Conservation (phyloP, 2,797 vertebrate genomes). For the Naso thynnoides region DNA sequence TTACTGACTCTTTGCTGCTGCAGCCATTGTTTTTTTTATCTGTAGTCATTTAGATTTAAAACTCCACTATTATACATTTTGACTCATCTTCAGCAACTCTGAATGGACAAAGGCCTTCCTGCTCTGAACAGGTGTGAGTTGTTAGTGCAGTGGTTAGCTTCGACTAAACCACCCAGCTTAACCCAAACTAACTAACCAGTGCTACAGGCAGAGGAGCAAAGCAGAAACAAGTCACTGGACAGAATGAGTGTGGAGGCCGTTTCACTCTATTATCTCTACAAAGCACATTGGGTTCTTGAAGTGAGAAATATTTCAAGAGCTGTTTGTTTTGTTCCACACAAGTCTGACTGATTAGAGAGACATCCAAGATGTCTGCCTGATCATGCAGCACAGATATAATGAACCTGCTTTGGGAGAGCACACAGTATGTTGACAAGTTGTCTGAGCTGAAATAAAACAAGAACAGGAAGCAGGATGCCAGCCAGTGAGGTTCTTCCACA, state of each 20-base stretch:
- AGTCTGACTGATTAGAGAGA: conserved; percentile 39
- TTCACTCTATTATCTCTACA: conserved; percentile 40
- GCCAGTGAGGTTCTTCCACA: conserved; percentile 61
- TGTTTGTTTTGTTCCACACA: conserved; percentile 31
- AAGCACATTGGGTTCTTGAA: conserved; percentile 33
- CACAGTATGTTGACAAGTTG: conserved; percentile 57
- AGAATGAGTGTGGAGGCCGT: conserved; percentile 54
- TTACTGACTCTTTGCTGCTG: not conserved
- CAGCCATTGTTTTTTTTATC: not conserved
- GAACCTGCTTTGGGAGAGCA: conserved; percentile 49
- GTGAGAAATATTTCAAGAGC: conserved; percentile 33
- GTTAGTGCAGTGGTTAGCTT: conserved; percentile 42
- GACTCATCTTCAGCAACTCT: not conserved
- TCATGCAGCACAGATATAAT: conserved; percentile 65
- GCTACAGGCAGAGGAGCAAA: conserved; percentile 59
- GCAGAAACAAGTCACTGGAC: conserved; percentile 53
- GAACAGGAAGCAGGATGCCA: conserved; percentile 69
- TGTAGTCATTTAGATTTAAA: not conserved
- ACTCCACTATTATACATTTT: not conserved
- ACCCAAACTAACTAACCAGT: conserved; percentile 61
- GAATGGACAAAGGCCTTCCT: not conserved
- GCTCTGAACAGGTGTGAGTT: conserved; percentile 39
- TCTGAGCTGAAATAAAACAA: conserved; percentile 57
- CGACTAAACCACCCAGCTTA: conserved; percentile 74
- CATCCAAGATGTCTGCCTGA: conserved; percentile 48